A percentile compares a stretch with the other conserved stretches of the same genome.
Conservation (phyloP, 2,888 invertebrate genomes). For the Spodoptera exigua region DNA sequence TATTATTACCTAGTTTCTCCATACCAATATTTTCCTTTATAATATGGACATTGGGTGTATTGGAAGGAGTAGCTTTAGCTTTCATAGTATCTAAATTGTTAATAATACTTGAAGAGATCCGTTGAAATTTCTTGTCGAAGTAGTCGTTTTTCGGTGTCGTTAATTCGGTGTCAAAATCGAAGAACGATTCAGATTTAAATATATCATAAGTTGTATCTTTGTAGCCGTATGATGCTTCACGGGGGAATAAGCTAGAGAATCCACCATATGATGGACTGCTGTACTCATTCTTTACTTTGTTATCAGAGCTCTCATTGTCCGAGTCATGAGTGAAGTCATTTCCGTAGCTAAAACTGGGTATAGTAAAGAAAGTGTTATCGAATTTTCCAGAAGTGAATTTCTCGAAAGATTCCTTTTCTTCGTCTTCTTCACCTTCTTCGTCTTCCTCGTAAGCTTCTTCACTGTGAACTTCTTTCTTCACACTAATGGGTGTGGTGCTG, state of each 20-base stretch:
- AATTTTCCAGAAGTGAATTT: conserved; percentile 87
- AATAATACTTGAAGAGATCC: conserved; percentile 87
- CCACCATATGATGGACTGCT: conserved; percentile 73
- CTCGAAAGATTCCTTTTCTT: conserved; percentile 74
- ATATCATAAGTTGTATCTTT: conserved; percentile 71
- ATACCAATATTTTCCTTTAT: conserved; percentile 78
- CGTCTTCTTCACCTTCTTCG: conserved; percentile 74
- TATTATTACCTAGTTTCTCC: conserved; percentile 82
- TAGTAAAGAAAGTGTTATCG: conserved; percentile 84
- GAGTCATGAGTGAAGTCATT: conserved; percentile 72
- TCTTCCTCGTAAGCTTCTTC: conserved; percentile 73
- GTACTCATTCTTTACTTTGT: conserved; percentile 74
- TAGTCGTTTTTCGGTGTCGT: conserved; percentile 88
- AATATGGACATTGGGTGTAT: conserved; percentile 72
- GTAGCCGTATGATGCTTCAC: conserved; percentile 68
- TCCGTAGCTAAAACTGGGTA: conserved; percentile 79
- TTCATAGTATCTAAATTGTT: conserved; percentile 83
- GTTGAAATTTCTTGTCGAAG: conserved; percentile 87
- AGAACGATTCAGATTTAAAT: conserved; percentile 78
- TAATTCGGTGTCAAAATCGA: conserved; percentile 79
- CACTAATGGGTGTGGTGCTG: conserved; percentile 66
- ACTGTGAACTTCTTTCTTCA: conserved; percentile 61
- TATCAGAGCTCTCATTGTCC: conserved; percentile 68
- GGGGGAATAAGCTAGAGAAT: conserved; percentile 78
- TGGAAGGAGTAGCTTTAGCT: conserved; percentile 70